Evolutionary conservation across 2,797 vertebrate species (phyloP).

Genomic region (Gila robusta): DNA sequence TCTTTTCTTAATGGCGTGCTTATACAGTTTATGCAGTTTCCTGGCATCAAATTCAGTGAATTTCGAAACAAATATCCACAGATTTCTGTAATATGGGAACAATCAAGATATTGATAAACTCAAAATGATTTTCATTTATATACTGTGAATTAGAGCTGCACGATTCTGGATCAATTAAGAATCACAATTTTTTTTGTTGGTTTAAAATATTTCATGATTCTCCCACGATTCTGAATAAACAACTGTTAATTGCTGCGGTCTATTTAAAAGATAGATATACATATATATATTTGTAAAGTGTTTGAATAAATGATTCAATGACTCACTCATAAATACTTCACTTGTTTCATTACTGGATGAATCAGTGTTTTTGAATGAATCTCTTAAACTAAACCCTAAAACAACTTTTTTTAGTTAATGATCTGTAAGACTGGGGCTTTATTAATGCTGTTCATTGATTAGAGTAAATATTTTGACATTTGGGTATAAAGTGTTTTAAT

Average conservation of each 20-base stretch:
- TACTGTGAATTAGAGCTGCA: background rate
- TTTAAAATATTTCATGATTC: background rate
- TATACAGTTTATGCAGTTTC: constrained; percentile 97
- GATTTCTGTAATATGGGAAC: constrained; percentile 82
- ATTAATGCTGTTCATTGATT: too few species aligned
- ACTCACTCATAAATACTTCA: background rate
- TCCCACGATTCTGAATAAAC: background rate
- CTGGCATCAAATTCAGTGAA: constrained; percentile 99
- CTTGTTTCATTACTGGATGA: background rate
- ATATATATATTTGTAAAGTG: too few species aligned
- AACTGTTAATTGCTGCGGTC: background rate
- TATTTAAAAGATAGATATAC: background rate
- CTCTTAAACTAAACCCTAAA: background rate
- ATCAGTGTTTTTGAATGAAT: background rate
- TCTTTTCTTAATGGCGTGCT: constrained; percentile 98
- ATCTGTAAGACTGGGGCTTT: too few species aligned
- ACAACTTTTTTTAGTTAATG: too few species aligned
- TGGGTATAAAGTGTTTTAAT: too few species aligned
- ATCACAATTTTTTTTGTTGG: too few species aligned
- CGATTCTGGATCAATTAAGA: background rate
- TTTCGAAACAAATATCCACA: constrained; percentile 99
- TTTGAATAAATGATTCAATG: too few species aligned
- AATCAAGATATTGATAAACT: constrained; percentile 11
- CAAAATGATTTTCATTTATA: background rate
- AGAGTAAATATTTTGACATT: too few species aligned